Conservation (phyloP, 2,797 vertebrate species). For the Erpetoichthys calabaricus region DNA sequence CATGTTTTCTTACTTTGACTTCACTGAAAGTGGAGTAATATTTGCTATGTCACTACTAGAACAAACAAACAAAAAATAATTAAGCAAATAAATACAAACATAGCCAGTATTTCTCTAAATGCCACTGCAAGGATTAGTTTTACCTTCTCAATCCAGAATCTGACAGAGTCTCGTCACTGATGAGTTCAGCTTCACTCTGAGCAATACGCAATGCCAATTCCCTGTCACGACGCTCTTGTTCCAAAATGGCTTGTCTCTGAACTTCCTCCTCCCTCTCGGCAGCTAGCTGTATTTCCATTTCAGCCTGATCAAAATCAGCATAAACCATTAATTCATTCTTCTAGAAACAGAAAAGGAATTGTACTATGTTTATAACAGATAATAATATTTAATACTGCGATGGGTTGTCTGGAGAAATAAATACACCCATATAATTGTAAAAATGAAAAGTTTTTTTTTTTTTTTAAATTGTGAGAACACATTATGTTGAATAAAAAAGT, state of each 20-base stretch:
- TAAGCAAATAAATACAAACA: neutral
- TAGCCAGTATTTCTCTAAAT: neutral
- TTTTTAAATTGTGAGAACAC: too few species aligned
- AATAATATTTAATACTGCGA: too few species aligned
- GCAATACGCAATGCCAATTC: slow-evolving; percentile 89
- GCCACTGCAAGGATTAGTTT: neutral
- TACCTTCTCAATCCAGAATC: slow-evolving; percentile 75
- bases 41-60: slow-evolving; percentile 44
- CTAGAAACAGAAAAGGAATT: too few species aligned
- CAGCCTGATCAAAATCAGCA: slow-evolving; percentile 44
- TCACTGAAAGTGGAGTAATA: slow-evolving; percentile 35
- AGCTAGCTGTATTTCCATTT: slow-evolving; percentile 77
- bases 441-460: too few species aligned
- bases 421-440: too few species aligned
- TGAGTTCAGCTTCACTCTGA: slow-evolving; percentile 81
- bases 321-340: neutral
- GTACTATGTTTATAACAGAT: too few species aligned
- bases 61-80: slow-evolving; percentile 29
- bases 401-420: too few species aligned
- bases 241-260: slow-evolving; percentile 67
- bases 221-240: slow-evolving; percentile 81
- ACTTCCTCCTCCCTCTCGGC: slow-evolving; percentile 67
- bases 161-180: slow-evolving; percentile 60
- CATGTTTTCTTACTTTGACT: slow-evolving; percentile 42
- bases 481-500: too few species aligned